Percentiles rank a stretch among this genome's conserved stretches.
Evolutionary conservation across 2,797 vertebrate genomes (phyloP).

Genomic region (Phoxinus dragarum): DNA sequence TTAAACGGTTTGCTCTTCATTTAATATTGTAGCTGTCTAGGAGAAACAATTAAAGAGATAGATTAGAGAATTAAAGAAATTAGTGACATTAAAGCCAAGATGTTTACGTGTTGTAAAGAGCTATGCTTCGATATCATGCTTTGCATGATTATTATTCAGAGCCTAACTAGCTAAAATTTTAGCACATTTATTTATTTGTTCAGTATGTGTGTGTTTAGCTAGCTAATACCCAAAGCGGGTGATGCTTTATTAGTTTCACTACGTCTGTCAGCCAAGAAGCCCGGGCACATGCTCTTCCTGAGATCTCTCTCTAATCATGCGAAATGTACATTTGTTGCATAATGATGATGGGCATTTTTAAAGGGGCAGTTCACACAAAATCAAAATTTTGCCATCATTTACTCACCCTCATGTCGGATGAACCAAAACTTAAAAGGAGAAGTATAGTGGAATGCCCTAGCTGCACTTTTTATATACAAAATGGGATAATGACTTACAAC

Average conservation of each 20-base stretch:
- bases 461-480: background rate
- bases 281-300: background rate
- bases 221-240: constrained; percentile 26
- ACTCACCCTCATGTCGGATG: background rate
- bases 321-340: constrained; percentile 5
- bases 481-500: background rate
- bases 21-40: background rate
- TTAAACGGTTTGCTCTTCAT: background rate
- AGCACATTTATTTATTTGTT: constrained; percentile 36
- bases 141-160: constrained; percentile 12
- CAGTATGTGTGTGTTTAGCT: constrained; percentile 23
- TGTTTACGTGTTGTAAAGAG: background rate
- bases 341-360: background rate
- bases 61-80: constrained; percentile 15
- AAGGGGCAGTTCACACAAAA: background rate
- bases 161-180: background rate
- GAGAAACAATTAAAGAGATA: constrained; percentile 26
- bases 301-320: background rate
- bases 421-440: background rate
- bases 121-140: background rate
- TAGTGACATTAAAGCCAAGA: constrained; percentile 9
- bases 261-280: constrained; percentile 18
- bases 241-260: constrained; percentile 19
- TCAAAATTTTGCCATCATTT: background rate
- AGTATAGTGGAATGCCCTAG: background rate